These are phyloP conservation scores for Mythimna pallens DNA, from an alignment of 2,888 invertebrate species.

Conservation along the genomic window DNA sequence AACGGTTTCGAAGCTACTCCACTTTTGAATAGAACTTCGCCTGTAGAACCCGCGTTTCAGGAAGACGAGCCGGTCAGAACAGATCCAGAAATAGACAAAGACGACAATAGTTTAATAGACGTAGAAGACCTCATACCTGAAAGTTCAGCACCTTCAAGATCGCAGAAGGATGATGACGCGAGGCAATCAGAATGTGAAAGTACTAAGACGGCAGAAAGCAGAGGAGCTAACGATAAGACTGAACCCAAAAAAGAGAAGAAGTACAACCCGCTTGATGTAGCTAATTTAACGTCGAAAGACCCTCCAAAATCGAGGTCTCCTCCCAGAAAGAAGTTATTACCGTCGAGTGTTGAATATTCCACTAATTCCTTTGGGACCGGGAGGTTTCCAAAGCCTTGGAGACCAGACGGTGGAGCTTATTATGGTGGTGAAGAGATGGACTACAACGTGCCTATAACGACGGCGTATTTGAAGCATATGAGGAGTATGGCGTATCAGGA, in stretches of 20 bases:
- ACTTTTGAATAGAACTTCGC: slow-evolving; percentile 77
- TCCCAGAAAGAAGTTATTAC: slow-evolving; percentile 87
- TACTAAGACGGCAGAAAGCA: slow-evolving; percentile 78
- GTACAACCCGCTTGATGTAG: slow-evolving; percentile 92
- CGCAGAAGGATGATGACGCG: slow-evolving; percentile 71
- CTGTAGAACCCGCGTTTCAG: slow-evolving; percentile 83
- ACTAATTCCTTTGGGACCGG: slow-evolving; percentile 83
- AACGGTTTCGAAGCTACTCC: slow-evolving; percentile 77
- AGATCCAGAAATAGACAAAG: slow-evolving; percentile 88
- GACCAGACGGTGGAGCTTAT: slow-evolving; percentile 86
- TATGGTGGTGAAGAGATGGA: slow-evolving; percentile 92
- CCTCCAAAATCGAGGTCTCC: slow-evolving; percentile 89
- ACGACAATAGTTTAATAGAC: slow-evolving; percentile 86
- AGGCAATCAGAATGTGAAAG: slow-evolving; percentile 74
- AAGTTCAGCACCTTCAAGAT: slow-evolving; percentile 73
- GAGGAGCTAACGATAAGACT: slow-evolving; percentile 78
- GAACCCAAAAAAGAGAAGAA: slow-evolving; percentile 88
- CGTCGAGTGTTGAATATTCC: slow-evolving; percentile 76
- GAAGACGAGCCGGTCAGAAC: slow-evolving; percentile 85
- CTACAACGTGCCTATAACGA: slow-evolving; percentile 97
- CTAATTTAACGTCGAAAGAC: slow-evolving; percentile 91
- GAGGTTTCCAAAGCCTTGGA: slow-evolving; percentile 91
- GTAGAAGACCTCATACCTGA: slow-evolving; percentile 87
- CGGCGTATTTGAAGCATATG: slow-evolving; percentile 96
- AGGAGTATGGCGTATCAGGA: slow-evolving; percentile 92